Conservation (phyloP, 2,797 vertebrate genomes). For the Falco berigora region DNA sequence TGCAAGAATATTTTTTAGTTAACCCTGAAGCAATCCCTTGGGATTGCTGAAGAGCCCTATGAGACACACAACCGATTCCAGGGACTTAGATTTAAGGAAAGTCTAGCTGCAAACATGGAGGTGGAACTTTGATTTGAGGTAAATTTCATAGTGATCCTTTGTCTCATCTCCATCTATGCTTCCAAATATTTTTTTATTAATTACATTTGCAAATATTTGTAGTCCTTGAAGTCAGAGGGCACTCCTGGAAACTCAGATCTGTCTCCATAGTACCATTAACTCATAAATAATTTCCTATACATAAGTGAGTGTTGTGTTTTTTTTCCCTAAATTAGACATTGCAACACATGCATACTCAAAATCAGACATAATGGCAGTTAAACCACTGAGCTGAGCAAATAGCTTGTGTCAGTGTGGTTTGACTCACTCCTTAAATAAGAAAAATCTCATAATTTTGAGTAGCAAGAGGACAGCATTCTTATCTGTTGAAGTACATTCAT, state of each 20-base stretch:
- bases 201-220: background rate
- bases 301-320: background rate
- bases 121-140: background rate
- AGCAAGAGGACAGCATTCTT: background rate
- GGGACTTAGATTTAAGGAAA: background rate
- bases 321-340: background rate
- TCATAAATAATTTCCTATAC: background rate
- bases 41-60: background rate
- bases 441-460: background rate
- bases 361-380: background rate
- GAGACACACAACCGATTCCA: background rate
- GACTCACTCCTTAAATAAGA: background rate
- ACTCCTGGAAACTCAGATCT: background rate
- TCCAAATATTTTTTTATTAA: background rate
- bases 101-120: background rate
- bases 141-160: background rate
- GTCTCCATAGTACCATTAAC: background rate
- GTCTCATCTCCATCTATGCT: background rate
- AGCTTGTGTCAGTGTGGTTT: background rate
- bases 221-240: background rate
- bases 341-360: background rate
- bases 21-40: background rate
- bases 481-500: background rate
- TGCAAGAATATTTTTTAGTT: background rate
- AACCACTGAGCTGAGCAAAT: background rate